Evolutionary conservation across 2,113 vertebrate species (phyloP).

Genomic region (Clarias macrocephalus): DNA sequence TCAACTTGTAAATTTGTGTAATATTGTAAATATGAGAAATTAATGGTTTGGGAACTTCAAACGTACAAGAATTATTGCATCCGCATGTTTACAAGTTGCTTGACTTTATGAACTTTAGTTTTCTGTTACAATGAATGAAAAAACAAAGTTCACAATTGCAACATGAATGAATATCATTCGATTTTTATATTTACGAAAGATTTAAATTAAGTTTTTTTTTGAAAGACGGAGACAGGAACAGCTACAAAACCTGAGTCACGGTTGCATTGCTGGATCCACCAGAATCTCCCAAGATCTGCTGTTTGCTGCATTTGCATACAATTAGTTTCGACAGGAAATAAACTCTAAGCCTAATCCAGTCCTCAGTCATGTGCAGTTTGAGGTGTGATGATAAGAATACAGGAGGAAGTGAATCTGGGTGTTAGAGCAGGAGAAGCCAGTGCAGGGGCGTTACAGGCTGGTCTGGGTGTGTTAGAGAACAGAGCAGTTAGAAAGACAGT

Average conservation of each 20-base stretch:
- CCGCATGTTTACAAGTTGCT: not conserved
- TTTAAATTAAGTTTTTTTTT: not conserved
- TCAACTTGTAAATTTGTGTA: no score
- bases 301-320: not conserved
- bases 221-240: not conserved
- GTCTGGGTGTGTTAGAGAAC: conserved; percentile 23
- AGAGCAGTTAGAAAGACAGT: conserved; percentile 21
- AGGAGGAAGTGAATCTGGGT: not conserved
- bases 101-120: not conserved
- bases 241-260: not conserved
- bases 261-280: no score
- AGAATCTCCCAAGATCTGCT: no score
- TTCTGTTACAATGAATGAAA: no score
- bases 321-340: not conserved
- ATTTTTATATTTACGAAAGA: no score
- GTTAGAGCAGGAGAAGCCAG: not conserved
- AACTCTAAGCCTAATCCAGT: not conserved
- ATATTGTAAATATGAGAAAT: no score
- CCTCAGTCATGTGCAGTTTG: not conserved
- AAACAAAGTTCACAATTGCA: not conserved
- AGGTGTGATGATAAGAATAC: not conserved
- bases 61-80: not conserved
- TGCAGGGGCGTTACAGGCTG: not conserved
- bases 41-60: no score
- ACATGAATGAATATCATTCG: not conserved